Conservation (phyloP, 2,888 invertebrate genomes). For the Liposcelis brunnea region DNA sequence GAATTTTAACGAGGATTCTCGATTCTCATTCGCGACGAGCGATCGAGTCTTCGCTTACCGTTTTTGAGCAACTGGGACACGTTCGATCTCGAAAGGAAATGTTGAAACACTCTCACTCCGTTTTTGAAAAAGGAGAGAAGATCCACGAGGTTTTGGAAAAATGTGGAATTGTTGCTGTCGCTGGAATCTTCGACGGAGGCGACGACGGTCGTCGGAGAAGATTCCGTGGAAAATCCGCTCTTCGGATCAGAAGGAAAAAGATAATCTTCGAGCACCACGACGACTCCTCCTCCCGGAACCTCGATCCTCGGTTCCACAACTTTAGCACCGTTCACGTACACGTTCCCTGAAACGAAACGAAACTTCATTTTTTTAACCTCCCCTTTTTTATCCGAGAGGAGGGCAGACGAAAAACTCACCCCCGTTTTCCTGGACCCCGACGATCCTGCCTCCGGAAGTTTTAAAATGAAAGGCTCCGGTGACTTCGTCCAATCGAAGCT, state of each 20-base stretch:
- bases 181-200: conserved; percentile 14
- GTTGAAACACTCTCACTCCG: conserved; percentile 44
- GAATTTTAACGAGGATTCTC: too few relatives aligned
- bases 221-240: conserved; percentile 14
- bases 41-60: conserved; percentile 22
- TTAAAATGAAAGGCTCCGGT: conserved; percentile 30
- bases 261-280: conserved; percentile 29
- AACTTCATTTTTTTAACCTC: too few relatives aligned
- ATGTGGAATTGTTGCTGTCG: conserved; percentile 22
- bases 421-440: conserved; percentile 23
- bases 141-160: conserved; percentile 32
- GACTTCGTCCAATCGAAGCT: conserved; percentile 32
- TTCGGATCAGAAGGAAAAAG: conserved; percentile 26
- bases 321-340: conserved; percentile 28
- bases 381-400: too few relatives aligned
- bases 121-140: conserved; percentile 41
- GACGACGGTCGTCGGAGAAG: conserved; percentile 15
- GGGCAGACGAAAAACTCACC: conserved; percentile 17
- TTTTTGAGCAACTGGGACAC: conserved; percentile 36
- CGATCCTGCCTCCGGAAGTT: conserved; percentile 29
- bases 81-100: conserved; percentile 41
- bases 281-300: conserved; percentile 27
- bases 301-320: conserved; percentile 26
- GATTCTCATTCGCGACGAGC: too few relatives aligned
- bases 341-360: conserved; percentile 19